phyloP scores from a whole-genome alignment of 2,113 vertebrate species.

The Menura novaehollandiae region DNA sequence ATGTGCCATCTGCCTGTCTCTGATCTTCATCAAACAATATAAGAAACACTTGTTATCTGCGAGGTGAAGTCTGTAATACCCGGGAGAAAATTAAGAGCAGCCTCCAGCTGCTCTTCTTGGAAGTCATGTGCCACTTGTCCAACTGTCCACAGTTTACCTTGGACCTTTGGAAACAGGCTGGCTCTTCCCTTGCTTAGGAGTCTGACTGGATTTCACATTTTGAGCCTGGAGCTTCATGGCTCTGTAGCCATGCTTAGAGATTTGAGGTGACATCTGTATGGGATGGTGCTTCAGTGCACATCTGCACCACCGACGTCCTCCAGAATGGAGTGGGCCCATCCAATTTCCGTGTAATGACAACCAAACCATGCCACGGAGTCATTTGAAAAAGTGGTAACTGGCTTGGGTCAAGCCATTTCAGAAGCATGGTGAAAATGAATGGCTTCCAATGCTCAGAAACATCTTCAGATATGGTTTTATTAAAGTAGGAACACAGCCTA shows the following conservation, averaged over 20 bases:
- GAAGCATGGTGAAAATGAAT: neutral
- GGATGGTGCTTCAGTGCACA: neutral
- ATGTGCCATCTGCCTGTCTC: neutral
- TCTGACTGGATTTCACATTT: neutral
- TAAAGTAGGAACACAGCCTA: neutral
- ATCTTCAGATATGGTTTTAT: neutral
- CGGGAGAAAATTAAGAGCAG: neutral
- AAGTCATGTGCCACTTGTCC: neutral
- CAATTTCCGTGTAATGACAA: neutral
- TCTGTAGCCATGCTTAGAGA: neutral
- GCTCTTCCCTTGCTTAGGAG: neutral
- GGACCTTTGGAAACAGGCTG: neutral
- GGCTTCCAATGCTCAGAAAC: neutral
- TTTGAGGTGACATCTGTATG: neutral
- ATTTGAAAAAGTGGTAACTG: fast-evolving
- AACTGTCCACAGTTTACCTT: neutral
- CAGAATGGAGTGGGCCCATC: neutral
- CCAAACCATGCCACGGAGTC: neutral
- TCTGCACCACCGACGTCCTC: neutral
- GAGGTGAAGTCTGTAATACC: neutral
- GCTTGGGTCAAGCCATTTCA: neutral
- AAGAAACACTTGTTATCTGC: neutral
- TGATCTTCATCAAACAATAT: neutral
- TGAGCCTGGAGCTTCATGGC: neutral
- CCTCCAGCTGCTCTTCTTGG: neutral